Base-by-base conservation (phyloP, 2,888 invertebrate genomes). In the Tineola bisselliella region DNA sequence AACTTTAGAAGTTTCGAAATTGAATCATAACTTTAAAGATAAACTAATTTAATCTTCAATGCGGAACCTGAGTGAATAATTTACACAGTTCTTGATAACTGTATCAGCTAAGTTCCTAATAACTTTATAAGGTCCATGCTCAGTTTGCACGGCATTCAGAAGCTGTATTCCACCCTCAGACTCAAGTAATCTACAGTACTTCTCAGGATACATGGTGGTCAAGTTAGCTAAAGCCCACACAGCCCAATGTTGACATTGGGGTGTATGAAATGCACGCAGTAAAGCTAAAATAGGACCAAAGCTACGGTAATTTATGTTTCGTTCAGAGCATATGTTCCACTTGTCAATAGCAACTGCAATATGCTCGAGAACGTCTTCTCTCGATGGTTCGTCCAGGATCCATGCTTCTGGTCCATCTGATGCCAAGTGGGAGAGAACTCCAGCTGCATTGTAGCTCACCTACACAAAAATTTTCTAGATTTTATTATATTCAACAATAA, bases 181-280 rank as follows among this genome's bases (percentile, higher is more conserved):
- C 69, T 93, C 92, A 54, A 99, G 92, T 71, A 98, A 88, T 64
- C 89, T 88, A 79, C 98, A 98, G 84, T 99, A 99, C 83, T 97
- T 98, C 62, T 92, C 92, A 44, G 97, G 94, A 77, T 96, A 96
- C 30, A 97, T 95, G 63, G 90, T 93, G 58, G 98, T 99, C 63
- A 99, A 90, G 84, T 99, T 99, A 59, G 98, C 97, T 63, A 99
- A 88, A 0, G 98, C 98, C 98, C 98, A 99, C 8, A 94, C 93
- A 1, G 98, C 97, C 98, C 98, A 98, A 76, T 96, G 93, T 76
- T 97, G 97, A 77, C 96, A 97, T 75, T 95, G 92, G 0, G 95
- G 94, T 0, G 97, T 96, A 73, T 96, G 94, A 68, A 93, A 91
- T 61, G 93, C 91, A 64, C 91, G 89, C 56, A 97, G 89, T 64